Conservation (phyloP, 2,888 invertebrate genomes). For the Diachrysia chrysitis region DNA sequence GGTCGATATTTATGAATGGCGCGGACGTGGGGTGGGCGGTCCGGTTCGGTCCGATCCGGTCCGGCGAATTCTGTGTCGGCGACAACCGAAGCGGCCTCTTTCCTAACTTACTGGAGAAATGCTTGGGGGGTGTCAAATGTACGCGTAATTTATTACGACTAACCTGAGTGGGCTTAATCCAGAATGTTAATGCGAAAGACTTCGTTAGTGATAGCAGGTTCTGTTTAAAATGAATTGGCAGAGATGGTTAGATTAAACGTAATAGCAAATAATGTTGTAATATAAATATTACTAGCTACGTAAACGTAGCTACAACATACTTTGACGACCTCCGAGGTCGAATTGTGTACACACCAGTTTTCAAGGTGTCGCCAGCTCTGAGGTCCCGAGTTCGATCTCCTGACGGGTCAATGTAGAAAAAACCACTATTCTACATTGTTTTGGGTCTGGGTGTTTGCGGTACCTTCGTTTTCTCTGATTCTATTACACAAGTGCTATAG, state of each 20-base stretch:
- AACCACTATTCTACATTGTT: too few relatives aligned
- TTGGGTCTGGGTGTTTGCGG: too few relatives aligned
- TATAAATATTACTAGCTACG: too few relatives aligned
- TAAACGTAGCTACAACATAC: too few relatives aligned
- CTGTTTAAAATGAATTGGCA: slow-evolving; percentile 16
- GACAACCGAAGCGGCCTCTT: slow-evolving; percentile 60
- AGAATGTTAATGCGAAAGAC: slow-evolving; percentile 43
- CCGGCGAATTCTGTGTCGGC: slow-evolving; percentile 76
- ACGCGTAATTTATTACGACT: slow-evolving; percentile 45
- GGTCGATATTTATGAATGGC: slow-evolving; percentile 81
- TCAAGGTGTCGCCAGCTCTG: too few relatives aligned
- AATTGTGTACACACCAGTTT: too few relatives aligned
- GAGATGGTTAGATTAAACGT: neutral
- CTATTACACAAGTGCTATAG: too few relatives aligned
- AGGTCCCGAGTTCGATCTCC: too few relatives aligned
- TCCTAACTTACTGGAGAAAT: slow-evolving; percentile 63
- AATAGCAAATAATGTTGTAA: neutral
- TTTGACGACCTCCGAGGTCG: too few relatives aligned
- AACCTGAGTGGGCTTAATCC: slow-evolving; percentile 39
- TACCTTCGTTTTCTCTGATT: too few relatives aligned
- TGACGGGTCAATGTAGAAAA: too few relatives aligned
- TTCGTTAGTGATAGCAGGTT: slow-evolving; percentile 25
- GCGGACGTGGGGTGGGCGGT: slow-evolving; percentile 84
- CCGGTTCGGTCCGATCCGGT: slow-evolving; percentile 82
- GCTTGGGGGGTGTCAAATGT: slow-evolving; percentile 51